Conservation (phyloP, 2,888 invertebrate genomes). For the Leptothorax acervorum region DNA sequence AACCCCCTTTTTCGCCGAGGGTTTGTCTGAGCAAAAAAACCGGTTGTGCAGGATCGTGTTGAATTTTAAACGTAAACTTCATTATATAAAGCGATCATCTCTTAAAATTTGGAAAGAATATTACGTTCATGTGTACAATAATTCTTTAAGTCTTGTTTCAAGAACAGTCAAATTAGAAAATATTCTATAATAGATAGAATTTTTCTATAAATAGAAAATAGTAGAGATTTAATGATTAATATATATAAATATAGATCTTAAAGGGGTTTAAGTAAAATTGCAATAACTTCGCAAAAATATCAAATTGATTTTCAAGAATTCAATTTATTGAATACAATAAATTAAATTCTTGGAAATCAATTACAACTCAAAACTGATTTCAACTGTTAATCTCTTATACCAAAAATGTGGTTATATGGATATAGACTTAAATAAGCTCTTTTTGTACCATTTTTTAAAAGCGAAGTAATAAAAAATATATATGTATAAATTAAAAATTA, state of each 20-base stretch:
- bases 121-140: background rate
- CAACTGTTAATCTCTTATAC: background rate
- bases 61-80: constrained; percentile 4
- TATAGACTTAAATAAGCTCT: background rate
- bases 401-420: background rate
- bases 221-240: background rate
- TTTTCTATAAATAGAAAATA: background rate
- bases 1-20: constrained; percentile 30
- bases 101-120: background rate
- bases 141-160: background rate
- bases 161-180: background rate
- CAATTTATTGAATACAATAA: background rate
- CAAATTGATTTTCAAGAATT: background rate
- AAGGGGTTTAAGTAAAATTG: background rate
- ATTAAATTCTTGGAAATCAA: background rate
- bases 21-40: constrained; percentile 22
- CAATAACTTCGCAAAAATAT: background rate
- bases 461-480: background rate
- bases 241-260: background rate
- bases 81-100: background rate
- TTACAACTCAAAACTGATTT: background rate
- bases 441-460: background rate
- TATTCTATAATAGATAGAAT: background rate
- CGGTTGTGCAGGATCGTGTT: background rate
- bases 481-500: background rate